These are phyloP conservation scores for Amphiprion percula DNA, from an alignment of 2,113 vertebrate species.

Conservation along the genomic window DNA sequence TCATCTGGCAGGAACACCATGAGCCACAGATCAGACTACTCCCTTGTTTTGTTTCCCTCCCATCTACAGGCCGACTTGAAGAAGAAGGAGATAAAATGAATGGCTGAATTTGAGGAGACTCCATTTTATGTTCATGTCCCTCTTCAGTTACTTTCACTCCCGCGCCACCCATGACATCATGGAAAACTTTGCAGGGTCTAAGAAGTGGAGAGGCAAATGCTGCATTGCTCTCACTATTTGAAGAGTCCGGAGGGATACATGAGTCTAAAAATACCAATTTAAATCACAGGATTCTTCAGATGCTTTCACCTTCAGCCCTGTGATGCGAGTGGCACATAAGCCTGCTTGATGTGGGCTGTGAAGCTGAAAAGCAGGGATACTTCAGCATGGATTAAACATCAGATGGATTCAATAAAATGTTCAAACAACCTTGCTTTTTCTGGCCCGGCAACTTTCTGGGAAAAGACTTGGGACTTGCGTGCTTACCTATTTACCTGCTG, in stretches of 20 bases:
- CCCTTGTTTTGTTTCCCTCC: slow-evolving; percentile 44
- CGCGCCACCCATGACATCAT: slow-evolving; percentile 84
- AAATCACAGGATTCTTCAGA: slow-evolving; percentile 91
- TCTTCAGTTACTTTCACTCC: slow-evolving; percentile 74
- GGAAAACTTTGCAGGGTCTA: slow-evolving; percentile 79
- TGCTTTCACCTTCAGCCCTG: slow-evolving; percentile 90
- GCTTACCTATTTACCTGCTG: slow-evolving; percentile 76
- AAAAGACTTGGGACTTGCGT: slow-evolving; percentile 55
- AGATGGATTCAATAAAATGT: slow-evolving; percentile 84
- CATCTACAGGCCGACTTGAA: slow-evolving; percentile 26
- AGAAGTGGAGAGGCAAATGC: slow-evolving; percentile 71
- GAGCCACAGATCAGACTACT: slow-evolving; percentile 39
- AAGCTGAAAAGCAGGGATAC: slow-evolving; percentile 82
- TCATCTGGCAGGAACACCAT: slow-evolving; percentile 41
- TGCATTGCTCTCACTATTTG: slow-evolving; percentile 73
- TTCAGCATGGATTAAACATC: slow-evolving; percentile 84
- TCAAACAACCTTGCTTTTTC: slow-evolving; percentile 82
- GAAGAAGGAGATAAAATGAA: slow-evolving; percentile 59
- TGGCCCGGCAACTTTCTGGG: slow-evolving; percentile 67
- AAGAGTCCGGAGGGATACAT: slow-evolving; percentile 86
- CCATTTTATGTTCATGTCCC: slow-evolving; percentile 74
- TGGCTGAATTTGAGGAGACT: slow-evolving; percentile 70
- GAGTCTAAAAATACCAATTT: slow-evolving; percentile 94
- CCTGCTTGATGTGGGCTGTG: slow-evolving; percentile 79
- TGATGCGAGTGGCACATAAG: slow-evolving; percentile 91